Conservation (phyloP, 2,113 vertebrate species). For the Glaucidium brasilianum region DNA sequence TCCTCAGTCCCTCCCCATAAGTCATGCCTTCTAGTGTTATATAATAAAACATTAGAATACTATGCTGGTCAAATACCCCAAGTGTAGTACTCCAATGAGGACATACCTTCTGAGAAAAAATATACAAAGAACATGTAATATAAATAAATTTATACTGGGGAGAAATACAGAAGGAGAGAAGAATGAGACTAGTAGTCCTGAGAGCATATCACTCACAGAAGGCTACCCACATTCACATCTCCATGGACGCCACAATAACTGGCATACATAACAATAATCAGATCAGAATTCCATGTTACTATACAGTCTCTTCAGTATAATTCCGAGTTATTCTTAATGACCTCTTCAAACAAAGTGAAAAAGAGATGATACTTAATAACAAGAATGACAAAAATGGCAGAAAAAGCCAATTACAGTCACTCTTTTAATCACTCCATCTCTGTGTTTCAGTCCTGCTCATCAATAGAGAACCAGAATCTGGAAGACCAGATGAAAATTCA, state of each 20-base stretch:
- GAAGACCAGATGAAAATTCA: background rate
- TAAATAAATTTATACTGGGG: background rate
- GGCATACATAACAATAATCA: background rate
- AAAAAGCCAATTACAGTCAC: background rate
- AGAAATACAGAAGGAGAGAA: background rate
- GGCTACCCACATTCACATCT: background rate
- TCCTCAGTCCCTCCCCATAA: background rate
- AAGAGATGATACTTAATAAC: background rate
- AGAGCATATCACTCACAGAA: background rate
- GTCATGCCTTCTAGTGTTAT: background rate
- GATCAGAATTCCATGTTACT: background rate
- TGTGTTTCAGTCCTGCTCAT: background rate
- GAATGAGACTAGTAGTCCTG: background rate
- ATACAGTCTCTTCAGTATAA: background rate
- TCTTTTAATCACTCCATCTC: background rate
- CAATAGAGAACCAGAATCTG: background rate
- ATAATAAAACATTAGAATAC: background rate
- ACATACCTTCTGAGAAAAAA: background rate
- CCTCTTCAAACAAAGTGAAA: background rate
- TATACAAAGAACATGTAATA: background rate
- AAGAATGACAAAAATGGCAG: background rate
- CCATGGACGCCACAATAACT: background rate
- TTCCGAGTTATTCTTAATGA: background rate
- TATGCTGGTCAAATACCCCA: background rate
- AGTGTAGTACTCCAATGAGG: background rate